Percentiles rank a stretch among this genome's conserved stretches.
phyloP scores from a whole-genome alignment of 2,888 invertebrate genomes.

The Helobdella robusta region DNA sequence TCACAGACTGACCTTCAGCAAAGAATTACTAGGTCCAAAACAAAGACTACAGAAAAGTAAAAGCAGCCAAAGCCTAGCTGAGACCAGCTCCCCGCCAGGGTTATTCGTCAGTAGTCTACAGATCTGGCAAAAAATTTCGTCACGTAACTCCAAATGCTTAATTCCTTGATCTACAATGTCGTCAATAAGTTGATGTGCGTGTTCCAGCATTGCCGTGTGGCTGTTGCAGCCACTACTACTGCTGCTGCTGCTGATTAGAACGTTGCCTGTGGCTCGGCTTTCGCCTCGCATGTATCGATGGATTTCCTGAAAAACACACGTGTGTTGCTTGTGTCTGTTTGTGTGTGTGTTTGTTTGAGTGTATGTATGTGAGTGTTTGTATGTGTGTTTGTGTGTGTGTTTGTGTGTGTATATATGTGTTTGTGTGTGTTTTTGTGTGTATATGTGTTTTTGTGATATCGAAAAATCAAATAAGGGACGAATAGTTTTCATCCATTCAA shows the following conservation, averaged over 20 bases:
- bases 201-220: constrained; percentile 43
- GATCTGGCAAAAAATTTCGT: constrained; percentile 65
- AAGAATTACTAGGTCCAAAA: constrained; percentile 75
- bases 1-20: constrained; percentile 57
- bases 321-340: no score
- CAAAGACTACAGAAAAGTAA: constrained; percentile 80
- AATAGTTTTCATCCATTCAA: no score
- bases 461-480: no score
- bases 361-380: no score
- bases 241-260: not conserved
- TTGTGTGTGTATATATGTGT: no score
- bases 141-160: constrained; percentile 79
- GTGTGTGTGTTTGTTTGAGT: no score
- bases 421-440: no score
- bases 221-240: not conserved
- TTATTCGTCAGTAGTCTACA: constrained; percentile 62
- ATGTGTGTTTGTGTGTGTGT: no score
- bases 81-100: constrained; percentile 68
- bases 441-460: no score
- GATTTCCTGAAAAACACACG: constrained; percentile 26
- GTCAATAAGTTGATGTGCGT: constrained; percentile 19
- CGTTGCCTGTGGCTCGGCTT: constrained; percentile 56
- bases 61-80: constrained; percentile 9
- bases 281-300: constrained; percentile 70
- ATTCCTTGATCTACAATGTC: constrained; percentile 55